phyloP scores from a whole-genome alignment of 2,113 vertebrate species.

The Cyphomyrus discorhynchus region DNA sequence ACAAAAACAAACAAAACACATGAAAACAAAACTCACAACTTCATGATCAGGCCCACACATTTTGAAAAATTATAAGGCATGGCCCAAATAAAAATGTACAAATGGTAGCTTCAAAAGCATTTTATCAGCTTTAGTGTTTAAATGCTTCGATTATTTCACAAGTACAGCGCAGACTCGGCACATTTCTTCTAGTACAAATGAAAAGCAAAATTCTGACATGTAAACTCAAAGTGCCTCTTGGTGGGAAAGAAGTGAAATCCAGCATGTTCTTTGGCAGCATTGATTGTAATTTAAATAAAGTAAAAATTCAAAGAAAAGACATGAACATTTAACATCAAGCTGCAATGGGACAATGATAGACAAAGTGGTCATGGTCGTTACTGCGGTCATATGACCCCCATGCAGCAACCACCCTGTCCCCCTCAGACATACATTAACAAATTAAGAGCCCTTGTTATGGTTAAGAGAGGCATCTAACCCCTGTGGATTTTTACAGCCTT shows the following conservation, averaged over 20 bases:
- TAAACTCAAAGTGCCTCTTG: not conserved
- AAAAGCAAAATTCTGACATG: not conserved
- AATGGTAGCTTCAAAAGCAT: not conserved
- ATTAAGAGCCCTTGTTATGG: conserved; percentile 32
- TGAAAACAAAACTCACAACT: not conserved
- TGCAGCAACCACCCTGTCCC: conserved; percentile 31
- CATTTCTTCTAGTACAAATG: not conserved
- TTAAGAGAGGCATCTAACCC: conserved; percentile 20
- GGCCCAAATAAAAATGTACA: not conserved
- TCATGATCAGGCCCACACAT: not conserved
- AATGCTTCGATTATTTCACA: not conserved
- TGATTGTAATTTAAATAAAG: not conserved
- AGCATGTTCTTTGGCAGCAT: not conserved
- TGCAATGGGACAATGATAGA: conserved; percentile 25
- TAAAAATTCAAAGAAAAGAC: not conserved
- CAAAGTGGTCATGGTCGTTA: conserved; percentile 30
- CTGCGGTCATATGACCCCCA: conserved; percentile 30
- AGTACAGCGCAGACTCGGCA: not conserved
- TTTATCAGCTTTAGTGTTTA: not conserved
- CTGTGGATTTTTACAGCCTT: not conserved
- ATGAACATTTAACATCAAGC: not conserved
- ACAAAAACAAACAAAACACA: not conserved
- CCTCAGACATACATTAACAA: conserved; percentile 31
- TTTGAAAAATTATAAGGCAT: not conserved
- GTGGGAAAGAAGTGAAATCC: not conserved